phyloP scores from a whole-genome alignment of 2,113 vertebrate genomes.

The Trinectes maculatus region DNA sequence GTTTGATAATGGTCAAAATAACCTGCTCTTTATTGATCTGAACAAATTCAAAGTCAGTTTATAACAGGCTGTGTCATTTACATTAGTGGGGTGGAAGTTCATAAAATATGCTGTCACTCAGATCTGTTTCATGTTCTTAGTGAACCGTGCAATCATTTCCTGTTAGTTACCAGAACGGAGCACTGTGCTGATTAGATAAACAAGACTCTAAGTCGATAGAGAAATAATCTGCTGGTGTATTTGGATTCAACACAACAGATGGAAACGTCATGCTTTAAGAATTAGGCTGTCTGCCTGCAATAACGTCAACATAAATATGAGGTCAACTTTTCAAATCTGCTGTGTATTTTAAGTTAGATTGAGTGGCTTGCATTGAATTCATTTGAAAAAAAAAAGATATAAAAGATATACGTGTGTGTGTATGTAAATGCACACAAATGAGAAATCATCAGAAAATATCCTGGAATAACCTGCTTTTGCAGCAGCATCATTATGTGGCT shows the following conservation, averaged over 20 bases:
- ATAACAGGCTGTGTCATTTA: neutral
- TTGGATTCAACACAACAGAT: neutral
- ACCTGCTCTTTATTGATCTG: no score
- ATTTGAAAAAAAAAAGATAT: neutral
- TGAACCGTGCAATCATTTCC: no score
- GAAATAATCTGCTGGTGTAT: neutral
- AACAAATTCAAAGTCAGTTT: no score
- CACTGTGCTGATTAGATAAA: neutral
- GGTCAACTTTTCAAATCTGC: neutral
- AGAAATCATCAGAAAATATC: neutral
- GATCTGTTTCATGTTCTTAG: neutral
- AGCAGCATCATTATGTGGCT: neutral
- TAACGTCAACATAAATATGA: neutral
- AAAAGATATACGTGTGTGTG: no score
- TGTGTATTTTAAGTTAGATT: neutral
- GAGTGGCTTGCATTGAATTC: neutral
- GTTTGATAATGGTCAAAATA: no score
- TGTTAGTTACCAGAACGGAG: neutral
- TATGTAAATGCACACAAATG: no score
- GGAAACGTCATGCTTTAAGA: conserved; percentile 3
- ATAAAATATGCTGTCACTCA: neutral
- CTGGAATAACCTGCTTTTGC: neutral
- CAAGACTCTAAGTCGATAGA: neutral
- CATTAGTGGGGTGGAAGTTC: neutral
- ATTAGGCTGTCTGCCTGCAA: neutral